These are phyloP conservation scores for Menura novaehollandiae DNA, from an alignment of 2,113 vertebrate species.

Conservation along the genomic window DNA sequence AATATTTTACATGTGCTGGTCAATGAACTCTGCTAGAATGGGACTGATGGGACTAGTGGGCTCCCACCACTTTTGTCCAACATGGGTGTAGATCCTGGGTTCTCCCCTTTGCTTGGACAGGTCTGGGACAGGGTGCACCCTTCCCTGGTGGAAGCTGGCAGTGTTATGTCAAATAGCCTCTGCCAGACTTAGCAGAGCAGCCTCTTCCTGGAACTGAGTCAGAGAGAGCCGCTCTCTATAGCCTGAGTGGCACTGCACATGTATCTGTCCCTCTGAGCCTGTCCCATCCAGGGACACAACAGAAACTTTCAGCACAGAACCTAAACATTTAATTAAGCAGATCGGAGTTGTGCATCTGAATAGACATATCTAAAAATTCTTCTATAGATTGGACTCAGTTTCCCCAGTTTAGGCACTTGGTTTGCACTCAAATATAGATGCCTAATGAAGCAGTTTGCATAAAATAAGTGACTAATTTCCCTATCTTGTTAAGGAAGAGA, in stretches of 20 bases:
- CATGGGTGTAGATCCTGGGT: background rate
- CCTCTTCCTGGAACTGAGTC: background rate
- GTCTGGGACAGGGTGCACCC: background rate
- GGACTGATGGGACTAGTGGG: background rate
- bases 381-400: background rate
- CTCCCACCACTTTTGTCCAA: background rate
- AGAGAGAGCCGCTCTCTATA: background rate
- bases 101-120: background rate
- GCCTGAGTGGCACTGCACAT: accelerated
- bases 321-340: background rate
- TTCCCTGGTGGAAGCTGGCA: background rate
- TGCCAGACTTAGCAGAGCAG: background rate
- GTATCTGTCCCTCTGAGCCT: background rate
- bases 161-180: background rate
- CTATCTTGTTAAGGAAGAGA: background rate
- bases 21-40: background rate
- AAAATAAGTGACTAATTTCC: background rate
- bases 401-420: background rate
- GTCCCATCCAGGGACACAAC: background rate
- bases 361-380: background rate
- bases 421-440: background rate
- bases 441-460: background rate
- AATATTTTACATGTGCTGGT: background rate
- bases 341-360: background rate
- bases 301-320: background rate